Evolutionary conservation across 2,113 vertebrate genomes (phyloP).

Genomic region (Bubo bubo): DNA sequence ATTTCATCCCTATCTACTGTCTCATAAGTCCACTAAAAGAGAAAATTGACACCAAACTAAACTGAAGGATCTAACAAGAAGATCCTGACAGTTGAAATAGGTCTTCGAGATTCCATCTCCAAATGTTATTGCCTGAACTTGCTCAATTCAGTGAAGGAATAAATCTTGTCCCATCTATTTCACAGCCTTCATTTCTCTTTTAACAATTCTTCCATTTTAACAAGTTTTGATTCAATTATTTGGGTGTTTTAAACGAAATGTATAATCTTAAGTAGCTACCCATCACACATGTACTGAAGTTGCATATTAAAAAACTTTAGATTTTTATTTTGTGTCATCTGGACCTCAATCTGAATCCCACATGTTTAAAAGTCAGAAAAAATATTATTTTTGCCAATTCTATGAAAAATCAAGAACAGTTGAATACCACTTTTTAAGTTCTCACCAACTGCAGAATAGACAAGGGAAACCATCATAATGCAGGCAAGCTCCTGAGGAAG

Average conservation of each 20-base stretch:
- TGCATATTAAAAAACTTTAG: background rate
- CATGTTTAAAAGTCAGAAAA: background rate
- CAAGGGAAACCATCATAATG: background rate
- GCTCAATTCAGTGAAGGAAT: background rate
- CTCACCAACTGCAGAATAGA: background rate
- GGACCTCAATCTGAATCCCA: background rate
- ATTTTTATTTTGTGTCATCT: background rate
- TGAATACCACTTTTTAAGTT: background rate
- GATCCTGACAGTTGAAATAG: conserved; percentile 14
- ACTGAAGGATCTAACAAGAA: conserved; percentile 16
- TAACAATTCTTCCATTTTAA: background rate
- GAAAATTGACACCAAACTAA: conserved; percentile 27
- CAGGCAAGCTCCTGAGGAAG: background rate
- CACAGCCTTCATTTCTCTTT: background rate
- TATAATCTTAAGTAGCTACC: background rate
- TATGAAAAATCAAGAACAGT: background rate
- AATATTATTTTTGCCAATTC: background rate
- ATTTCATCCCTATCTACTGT: background rate
- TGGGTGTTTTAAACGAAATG: background rate
- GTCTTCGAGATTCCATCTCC: conserved; percentile 8
- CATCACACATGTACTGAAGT: background rate
- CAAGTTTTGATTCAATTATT: background rate
- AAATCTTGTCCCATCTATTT: background rate
- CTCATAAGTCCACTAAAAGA: conserved; percentile 22
- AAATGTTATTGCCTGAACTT: conserved; percentile 26